Percentiles rank a stretch among this genome's conserved stretches.
Evolutionary conservation across 2,797 vertebrate genomes (phyloP).

Genomic region (Valencia hispanica): DNA sequence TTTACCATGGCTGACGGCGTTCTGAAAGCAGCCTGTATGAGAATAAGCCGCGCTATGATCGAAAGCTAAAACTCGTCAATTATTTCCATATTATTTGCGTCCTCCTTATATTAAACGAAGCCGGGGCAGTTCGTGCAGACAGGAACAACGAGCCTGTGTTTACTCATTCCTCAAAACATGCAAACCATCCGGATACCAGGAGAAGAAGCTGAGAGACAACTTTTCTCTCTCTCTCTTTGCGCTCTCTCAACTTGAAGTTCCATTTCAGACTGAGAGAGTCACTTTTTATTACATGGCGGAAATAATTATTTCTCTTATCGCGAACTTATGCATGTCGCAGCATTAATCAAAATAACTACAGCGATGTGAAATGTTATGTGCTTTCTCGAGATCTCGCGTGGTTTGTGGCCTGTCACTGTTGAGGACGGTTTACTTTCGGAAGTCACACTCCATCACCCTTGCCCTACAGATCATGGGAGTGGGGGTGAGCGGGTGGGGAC

Average conservation of each 20-base stretch:
- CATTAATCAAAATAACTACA: not conserved
- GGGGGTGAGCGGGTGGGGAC: not conserved
- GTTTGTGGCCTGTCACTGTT: slow-evolving; percentile 32
- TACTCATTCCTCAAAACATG: not conserved
- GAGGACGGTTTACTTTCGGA: slow-evolving; percentile 53
- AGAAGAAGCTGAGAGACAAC: slow-evolving; percentile 1
- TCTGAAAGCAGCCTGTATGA: slow-evolving; percentile 30
- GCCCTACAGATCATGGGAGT: slow-evolving; percentile 25
- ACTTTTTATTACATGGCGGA: slow-evolving; percentile 12
- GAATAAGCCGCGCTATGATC: slow-evolving; percentile 32
- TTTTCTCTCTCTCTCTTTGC: not conserved
- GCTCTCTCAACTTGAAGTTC: slow-evolving; percentile 25
- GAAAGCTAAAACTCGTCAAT: slow-evolving; percentile 5
- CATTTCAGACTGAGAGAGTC: slow-evolving; percentile 25
- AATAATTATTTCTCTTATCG: not conserved
- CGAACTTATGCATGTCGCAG: slow-evolving; percentile 1
- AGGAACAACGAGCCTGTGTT: not conserved
- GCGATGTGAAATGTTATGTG: not conserved
- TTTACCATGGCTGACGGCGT: not conserved
- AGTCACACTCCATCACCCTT: slow-evolving; percentile 47
- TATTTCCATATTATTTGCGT: slow-evolving; percentile 59
- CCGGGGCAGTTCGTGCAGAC: slow-evolving; percentile 4
- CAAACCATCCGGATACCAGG: not conserved
- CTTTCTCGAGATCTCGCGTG: slow-evolving; percentile 37
- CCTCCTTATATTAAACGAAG: slow-evolving; percentile 2